Evolutionary conservation across 2,888 invertebrate genomes (phyloP).

Genomic region (Brachynemurus nebulosus): DNA sequence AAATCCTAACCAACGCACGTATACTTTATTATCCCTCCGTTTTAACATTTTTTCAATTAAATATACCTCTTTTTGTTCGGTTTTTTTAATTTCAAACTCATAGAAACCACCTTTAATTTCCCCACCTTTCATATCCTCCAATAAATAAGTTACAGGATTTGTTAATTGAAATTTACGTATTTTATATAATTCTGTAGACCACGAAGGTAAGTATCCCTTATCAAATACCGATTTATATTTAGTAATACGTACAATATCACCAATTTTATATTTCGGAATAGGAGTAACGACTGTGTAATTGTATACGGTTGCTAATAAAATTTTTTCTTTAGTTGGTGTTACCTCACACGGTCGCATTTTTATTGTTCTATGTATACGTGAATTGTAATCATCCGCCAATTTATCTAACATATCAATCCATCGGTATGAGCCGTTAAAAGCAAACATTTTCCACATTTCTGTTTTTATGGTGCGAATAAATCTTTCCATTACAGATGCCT

Average conservation of each 20-base stretch:
- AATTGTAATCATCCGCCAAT: constrained; percentile 8
- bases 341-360: constrained; percentile 2
- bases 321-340: not conserved
- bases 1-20: not conserved
- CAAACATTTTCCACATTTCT: constrained; percentile 21
- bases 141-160: not conserved
- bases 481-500: constrained; percentile 20
- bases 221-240: not conserved
- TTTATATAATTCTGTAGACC: not conserved
- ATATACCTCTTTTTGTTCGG: not conserved
- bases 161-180: not conserved
- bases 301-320: not conserved
- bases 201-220: not conserved
- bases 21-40: not conserved
- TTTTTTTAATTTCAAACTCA: not conserved
- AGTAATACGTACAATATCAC: not conserved
- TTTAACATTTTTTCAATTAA: constrained; percentile 1
- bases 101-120: constrained; percentile 1
- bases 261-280: not conserved
- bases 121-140: not conserved
- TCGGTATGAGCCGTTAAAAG: constrained; percentile 20
- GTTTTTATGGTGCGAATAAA: constrained; percentile 20
- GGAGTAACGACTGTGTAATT: not conserved
- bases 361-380: not conserved
- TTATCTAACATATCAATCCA: constrained; percentile 21